phyloP scores from a whole-genome alignment of 2,797 vertebrate genomes.

The Balearica regulorum region DNA sequence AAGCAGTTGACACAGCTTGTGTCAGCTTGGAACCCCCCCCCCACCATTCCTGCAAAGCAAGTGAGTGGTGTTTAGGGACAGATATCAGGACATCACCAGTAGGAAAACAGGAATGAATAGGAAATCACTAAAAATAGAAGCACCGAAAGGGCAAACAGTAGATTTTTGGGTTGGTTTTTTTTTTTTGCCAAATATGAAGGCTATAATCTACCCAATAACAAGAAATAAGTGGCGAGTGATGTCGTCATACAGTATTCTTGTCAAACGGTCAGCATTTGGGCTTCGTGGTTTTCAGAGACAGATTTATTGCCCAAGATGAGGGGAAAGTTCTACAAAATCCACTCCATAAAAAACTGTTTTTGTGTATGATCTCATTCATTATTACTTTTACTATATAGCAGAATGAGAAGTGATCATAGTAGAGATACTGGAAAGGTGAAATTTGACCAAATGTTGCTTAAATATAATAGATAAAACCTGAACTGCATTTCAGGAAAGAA shows the following conservation, averaged over 20 bases:
- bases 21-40: background rate
- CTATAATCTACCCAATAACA: background rate
- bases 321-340: constrained; percentile 65
- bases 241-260: constrained; percentile 39
- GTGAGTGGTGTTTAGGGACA: background rate
- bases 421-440: constrained; percentile 62
- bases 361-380: constrained; percentile 68
- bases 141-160: background rate
- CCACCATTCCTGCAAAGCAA: background rate
- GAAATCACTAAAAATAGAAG: constrained; percentile 53
- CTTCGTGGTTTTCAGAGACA: constrained; percentile 46
- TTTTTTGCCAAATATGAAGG: background rate
- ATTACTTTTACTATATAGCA: constrained; percentile 57
- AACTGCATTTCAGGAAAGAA: constrained; percentile 68
- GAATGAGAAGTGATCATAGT: constrained; percentile 48
- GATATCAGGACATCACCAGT: background rate
- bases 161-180: background rate
- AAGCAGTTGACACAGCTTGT: background rate
- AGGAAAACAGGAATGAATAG: background rate
- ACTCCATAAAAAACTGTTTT: constrained; percentile 28
- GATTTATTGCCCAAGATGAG: constrained; percentile 63
- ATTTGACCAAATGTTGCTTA: constrained; percentile 49
- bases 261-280: constrained; percentile 60
- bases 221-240: constrained; percentile 9
- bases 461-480: constrained; percentile 72